Percentiles rank a stretch among this genome's conserved stretches.
These are phyloP conservation scores for Pseudomugil tenellus DNA, from an alignment of 2,797 vertebrate genomes.

Conservation along the genomic window DNA sequence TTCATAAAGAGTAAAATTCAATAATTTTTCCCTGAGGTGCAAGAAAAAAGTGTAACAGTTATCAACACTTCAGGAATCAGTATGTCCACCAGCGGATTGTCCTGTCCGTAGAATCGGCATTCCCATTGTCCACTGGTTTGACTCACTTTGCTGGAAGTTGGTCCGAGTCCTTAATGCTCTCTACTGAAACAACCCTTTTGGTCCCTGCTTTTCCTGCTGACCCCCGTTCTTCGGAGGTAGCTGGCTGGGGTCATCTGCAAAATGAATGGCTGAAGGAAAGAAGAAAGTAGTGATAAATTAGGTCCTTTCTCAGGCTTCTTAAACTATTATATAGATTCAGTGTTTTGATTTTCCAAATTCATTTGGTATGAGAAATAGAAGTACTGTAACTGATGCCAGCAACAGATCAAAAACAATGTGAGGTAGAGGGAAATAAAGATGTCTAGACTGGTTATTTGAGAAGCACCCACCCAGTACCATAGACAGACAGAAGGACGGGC, in stretches of 20 bases:
- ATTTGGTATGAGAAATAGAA: too few relatives aligned
- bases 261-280: slow-evolving; percentile 79
- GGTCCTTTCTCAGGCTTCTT: neutral
- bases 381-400: too few relatives aligned
- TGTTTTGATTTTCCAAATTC: too few relatives aligned
- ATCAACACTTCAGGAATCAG: slow-evolving; percentile 16
- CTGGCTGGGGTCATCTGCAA: slow-evolving; percentile 87
- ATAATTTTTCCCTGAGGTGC: slow-evolving; percentile 68
- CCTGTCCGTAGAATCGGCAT: slow-evolving; percentile 20
- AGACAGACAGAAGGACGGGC: too few relatives aligned
- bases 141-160: slow-evolving; percentile 41
- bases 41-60: slow-evolving; percentile 47
- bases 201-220: slow-evolving; percentile 46
- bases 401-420: too few relatives aligned
- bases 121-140: slow-evolving; percentile 11
- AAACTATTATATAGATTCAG: too few relatives aligned
- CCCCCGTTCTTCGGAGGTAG: slow-evolving; percentile 82
- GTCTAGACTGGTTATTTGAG: too few relatives aligned
- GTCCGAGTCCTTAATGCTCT: slow-evolving; percentile 7
- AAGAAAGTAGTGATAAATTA: slow-evolving; percentile 4
- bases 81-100: slow-evolving; percentile 14
- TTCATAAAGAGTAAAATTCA: slow-evolving; percentile 41
- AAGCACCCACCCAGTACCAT: too few relatives aligned
- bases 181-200: slow-evolving; percentile 82
- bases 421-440: too few relatives aligned